Base-by-base conservation (phyloP, 1,140 invertebrate species). In the Tetragnatha versicolor region DNA sequence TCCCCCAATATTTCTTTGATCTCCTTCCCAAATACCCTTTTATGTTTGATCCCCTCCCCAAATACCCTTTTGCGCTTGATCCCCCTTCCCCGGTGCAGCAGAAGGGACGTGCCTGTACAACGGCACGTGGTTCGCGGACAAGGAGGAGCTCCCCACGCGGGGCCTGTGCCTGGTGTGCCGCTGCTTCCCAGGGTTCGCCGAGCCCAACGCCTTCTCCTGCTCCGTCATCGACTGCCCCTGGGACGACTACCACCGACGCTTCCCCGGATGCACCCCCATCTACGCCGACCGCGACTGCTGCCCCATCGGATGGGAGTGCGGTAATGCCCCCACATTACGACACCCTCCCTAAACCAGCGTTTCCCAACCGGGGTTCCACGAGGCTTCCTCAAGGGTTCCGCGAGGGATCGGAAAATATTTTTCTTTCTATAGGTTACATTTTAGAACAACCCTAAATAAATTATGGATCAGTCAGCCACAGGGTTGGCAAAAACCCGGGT, bases 281-380 rank as follows among this genome's bases (percentile, higher is more conserved):
- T 78, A 78, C 27, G 76, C 76, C 6, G 76, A 78, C 49, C 68
- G 76, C 12, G 76, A 78, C 51, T 78, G 76, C 20, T 78, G 76
- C 60, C 63, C 76, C 35, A 78, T 78, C 17, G 76, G 76, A 33
- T 78, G 76, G 76, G 76, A 78, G 60, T 78, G 76, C 35, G 76
- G 76, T 78, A 78, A n/a, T n/a, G n/a, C n/a, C n/a, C n/a, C n/a
- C n/a, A n/a, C n/a, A n/a, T n/a, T n/a, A n/a, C n/a, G n/a, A n/a
- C n/a, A n/a, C n/a, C n/a, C n/a, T n/a, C n/a, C n/a, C n/a, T n/a
- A n/a, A n/a, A n/a, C n/a, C n/a, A n/a, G n/a, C n/a, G n/a, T n/a
- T n/a, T n/a, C n/a, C n/a, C n/a, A n/a, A n/a, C n/a, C n/a, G n/a
- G n/a, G n/a, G n/a, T n/a, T n/a, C n/a, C n/a, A n/a, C n/a, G n/a